Base-by-base conservation (phyloP, 2,888 invertebrate species). In the Pterostichus madidus region DNA sequence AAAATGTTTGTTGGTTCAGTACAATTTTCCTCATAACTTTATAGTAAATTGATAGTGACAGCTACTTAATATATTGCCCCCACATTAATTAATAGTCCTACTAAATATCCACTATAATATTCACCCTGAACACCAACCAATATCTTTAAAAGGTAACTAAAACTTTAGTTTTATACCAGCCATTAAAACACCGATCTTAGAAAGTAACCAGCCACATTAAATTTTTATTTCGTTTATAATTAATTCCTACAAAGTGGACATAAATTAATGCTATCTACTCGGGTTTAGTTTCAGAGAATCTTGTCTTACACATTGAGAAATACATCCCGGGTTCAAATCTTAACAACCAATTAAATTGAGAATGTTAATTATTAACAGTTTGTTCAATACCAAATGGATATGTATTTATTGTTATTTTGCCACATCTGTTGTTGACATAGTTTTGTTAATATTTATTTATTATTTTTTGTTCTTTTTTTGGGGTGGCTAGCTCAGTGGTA, bases 161-260 rank as follows among this genome's bases (percentile, higher is more conserved):
- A 17, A 56, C 17, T 56, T 1, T 17, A 56, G 8, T 32, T 64
- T 64, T 64, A 64, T 32, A 8, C 17, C 8, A 13, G 64, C 11
- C 24, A 64, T 64, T 32, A 24, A 64, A 64, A 64, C 13, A 4
- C 64, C 64, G 11, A 11, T 35, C 35, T 32, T 64, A 11, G 59
- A 17, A 64, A 64, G 64, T 17, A 17, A 4, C 17, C 31, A 13
- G 31, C 5, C n/a, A 17, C 64, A 13, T 64, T 52, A 75, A 75
- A 49, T 5, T 75, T 75, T 75, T 75, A 75, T 75, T 52, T 75
- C 52, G 24, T 17, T 75, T 31, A 52, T 75, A 75, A 75, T 75
- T 75, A 75, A 75, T 75, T 75, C 73, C 75, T 75, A 75, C 75
- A 75, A 52, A 75, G 49, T 49, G 15, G 32, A 32, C 52, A 75